Evolutionary conservation across 2,888 invertebrate species (phyloP).

Genomic region (Ophion slaviceki): DNA sequence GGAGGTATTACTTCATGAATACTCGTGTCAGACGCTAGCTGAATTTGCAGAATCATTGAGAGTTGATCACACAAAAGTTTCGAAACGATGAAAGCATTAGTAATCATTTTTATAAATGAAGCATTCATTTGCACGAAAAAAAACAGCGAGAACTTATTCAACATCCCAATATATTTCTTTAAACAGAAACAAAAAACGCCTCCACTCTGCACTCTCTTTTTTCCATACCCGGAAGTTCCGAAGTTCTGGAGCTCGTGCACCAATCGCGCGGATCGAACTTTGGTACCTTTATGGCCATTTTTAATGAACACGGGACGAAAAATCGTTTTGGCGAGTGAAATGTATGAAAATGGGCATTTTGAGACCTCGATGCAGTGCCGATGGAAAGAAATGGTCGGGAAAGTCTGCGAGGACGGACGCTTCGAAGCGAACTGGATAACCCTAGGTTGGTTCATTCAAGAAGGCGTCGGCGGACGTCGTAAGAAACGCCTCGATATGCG

Average conservation of each 20-base stretch:
- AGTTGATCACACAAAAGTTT: too few species aligned
- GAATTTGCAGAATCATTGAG: too few species aligned
- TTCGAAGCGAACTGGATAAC: conserved; percentile 77
- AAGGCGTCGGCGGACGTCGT: conserved; percentile 77
- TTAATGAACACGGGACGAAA: not conserved
- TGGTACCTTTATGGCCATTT: not conserved
- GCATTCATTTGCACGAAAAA: too few species aligned
- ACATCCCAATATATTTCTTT: not conserved
- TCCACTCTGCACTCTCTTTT: not conserved
- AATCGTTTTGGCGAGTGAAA: not conserved
- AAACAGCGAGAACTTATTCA: not conserved
- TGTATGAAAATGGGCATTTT: not conserved
- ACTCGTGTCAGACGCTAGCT: too few species aligned
- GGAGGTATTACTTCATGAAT: too few species aligned
- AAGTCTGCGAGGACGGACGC: conserved; percentile 75
- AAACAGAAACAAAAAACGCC: not conserved
- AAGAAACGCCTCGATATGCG: conserved; percentile 67
- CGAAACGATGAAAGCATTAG: too few species aligned
- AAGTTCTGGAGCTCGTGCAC: not conserved
- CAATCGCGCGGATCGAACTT: not conserved
- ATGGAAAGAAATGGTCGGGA: conserved; percentile 45
- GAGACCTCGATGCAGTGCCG: not conserved
- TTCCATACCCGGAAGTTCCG: conserved; percentile 47
- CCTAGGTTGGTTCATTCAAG: conserved; percentile 77
- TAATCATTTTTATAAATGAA: too few species aligned